Percentiles rank a stretch among this genome's conserved stretches.
Evolutionary conservation across 2,797 vertebrate genomes (phyloP).

Genomic region (Kryptopterus vitreolus): DNA sequence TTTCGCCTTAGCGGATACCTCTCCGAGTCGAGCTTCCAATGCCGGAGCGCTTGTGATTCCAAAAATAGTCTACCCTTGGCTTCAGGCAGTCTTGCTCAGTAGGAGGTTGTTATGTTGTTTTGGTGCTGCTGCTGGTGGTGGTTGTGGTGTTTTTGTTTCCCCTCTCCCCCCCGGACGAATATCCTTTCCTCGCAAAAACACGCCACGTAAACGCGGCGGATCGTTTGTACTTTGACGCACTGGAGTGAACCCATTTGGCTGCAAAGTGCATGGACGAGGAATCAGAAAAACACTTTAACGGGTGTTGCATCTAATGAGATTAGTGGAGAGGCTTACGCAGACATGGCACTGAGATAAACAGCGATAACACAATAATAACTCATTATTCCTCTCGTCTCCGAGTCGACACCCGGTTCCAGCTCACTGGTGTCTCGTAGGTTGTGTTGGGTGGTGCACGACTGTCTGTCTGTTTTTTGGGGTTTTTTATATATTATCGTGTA

Average conservation of each 20-base stretch:
- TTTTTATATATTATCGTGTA: too few relatives aligned
- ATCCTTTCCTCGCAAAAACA: constrained; percentile 19
- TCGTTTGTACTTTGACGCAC: constrained; percentile 55
- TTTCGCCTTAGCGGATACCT: constrained; percentile 52
- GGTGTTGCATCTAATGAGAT: constrained; percentile 79
- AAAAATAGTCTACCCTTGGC: constrained; percentile 39
- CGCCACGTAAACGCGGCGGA: constrained; percentile 44
- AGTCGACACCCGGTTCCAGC: constrained; percentile 59
- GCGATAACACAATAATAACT: constrained; percentile 75
- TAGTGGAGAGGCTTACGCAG: constrained; percentile 71
- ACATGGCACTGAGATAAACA: constrained; percentile 73
- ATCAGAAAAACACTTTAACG: constrained; percentile 75
- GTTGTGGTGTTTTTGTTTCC: constrained; percentile 5
- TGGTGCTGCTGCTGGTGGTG: too few relatives aligned
- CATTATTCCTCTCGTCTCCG: constrained; percentile 71
- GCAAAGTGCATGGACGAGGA: constrained; percentile 63
- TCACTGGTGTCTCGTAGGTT: constrained; percentile 50
- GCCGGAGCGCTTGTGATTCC: constrained; percentile 37
- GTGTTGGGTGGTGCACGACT: constrained; percentile 50
- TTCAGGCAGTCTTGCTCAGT: constrained; percentile 28
- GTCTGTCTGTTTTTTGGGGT: neutral
- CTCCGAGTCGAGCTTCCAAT: constrained; percentile 27
- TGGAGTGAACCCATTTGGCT: constrained; percentile 72
- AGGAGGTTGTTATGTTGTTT: constrained; percentile 31
- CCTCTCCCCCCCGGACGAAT: neutral